phyloP scores from a whole-genome alignment of 2,888 invertebrate species.

The Tortricodes alternella region DNA sequence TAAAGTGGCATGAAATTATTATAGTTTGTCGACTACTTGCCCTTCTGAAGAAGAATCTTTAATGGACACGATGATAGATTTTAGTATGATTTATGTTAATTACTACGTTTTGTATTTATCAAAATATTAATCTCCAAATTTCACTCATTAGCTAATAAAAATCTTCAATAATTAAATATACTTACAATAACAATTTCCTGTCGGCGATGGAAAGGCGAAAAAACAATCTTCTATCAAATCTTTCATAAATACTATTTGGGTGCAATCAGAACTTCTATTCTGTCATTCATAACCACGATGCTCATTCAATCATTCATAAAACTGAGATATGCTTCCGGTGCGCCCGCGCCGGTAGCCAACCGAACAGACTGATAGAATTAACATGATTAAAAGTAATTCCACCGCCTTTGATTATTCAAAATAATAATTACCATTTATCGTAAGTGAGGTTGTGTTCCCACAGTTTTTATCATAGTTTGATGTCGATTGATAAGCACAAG shows the following conservation, averaged over 20 bases:
- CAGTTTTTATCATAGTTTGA: slow-evolving; percentile 4
- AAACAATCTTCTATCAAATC: slow-evolving; percentile 4
- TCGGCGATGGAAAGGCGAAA: background rate
- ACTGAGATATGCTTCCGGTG: slow-evolving; percentile 70
- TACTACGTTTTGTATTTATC: background rate
- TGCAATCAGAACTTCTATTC: background rate
- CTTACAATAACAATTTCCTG: background rate
- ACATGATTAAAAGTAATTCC: slow-evolving; percentile 8
- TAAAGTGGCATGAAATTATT: too few relatives aligned
- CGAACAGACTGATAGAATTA: slow-evolving; percentile 19
- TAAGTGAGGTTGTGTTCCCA: slow-evolving; percentile 22
- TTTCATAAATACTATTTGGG: background rate
- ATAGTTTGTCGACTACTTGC: too few relatives aligned
- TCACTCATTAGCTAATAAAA: background rate
- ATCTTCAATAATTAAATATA: background rate
- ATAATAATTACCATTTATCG: slow-evolving; percentile 15
- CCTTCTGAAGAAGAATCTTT: too few relatives aligned
- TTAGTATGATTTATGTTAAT: background rate
- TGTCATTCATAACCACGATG: slow-evolving; percentile 7
- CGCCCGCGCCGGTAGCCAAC: slow-evolving; percentile 29
- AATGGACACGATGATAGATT: too few relatives aligned
- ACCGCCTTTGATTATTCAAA: slow-evolving; percentile 4
- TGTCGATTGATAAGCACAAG: background rate
- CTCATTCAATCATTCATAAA: slow-evolving; percentile 63
- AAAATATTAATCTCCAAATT: background rate